Base-by-base conservation (phyloP, 2,888 invertebrate species). In the Palloptera scutellata region DNA sequence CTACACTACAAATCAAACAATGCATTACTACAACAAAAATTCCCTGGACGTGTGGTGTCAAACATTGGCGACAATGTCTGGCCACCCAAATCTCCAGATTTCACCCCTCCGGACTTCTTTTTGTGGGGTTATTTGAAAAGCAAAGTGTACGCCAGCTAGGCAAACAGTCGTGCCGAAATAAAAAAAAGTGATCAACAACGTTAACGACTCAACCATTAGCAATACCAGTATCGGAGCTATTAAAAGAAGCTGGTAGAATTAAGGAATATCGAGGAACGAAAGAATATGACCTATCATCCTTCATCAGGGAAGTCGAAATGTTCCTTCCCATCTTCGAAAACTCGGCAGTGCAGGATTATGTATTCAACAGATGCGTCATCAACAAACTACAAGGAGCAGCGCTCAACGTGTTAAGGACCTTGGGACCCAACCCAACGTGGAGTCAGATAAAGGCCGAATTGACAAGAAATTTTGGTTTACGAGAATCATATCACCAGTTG, bases 241-340 rank as follows among this genome's bases (percentile, higher is more conserved):
- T 72, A 1, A 71, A 72, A 43, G 71, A 73, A 64, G 70, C 68
- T 11, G 59, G 69, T 19, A 61, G 61, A 54, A 72, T 67, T 43
- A 70, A 66, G 30, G 62, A 66, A 13, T 73, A 60, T 15, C 17
- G 62, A 5, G 73, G 71, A 3, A 55, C 65, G 15, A 66, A 64
- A 54, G 55, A 63, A 5, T 73, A 73, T 20, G 68, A 68, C 15
- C 30, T 70, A 17, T 69, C 73, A 40, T 70, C 70, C 1, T 69
- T 73, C 48, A 67, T 73, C 13, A 40, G 71, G 57, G 69, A 71
- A 58, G 70, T 66, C 51, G 71, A 73, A 53, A 42, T 68, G 6
- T 59, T 73, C 43, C 68, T 71, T 1, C 70, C 68, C 1, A 52
- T 71, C 3, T 71, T 71, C 19, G 64, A 71, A 9, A 70, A 69